Base-by-base conservation (phyloP, 2,797 vertebrate species). In the Artibeus lituratus region DNA sequence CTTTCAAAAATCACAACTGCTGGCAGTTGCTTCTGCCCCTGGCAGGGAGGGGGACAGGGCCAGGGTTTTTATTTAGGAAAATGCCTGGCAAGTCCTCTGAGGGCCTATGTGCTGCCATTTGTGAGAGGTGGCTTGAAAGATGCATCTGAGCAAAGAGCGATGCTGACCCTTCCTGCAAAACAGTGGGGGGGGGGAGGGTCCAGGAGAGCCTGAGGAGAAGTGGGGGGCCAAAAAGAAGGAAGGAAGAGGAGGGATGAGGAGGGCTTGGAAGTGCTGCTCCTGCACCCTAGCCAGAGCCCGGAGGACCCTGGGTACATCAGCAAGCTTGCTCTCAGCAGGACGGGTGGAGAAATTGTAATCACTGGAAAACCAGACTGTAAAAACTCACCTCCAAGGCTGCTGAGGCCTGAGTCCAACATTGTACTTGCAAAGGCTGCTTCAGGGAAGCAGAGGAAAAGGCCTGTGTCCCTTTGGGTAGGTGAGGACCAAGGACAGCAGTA, bases 31-130 rank as follows among this genome's bases (percentile, higher is more conserved):
- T 93, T 84, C 44, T 37, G 8, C 24, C 9, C 32, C 24, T 19
- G 44, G 18, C 10, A 29, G 14, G 7, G 70, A 26, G 3, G 42
- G 19, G 24, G 35, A 12, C 7, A 21, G 18, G 10, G 57, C 24
- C n/a, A 15, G 8, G 82, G 1, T 95, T 62, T 80, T 78, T 44
- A 82, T n/a, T 85, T 37, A 94, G 89, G 35, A 77, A 90, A 76
- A 76, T 44, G 2, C 9, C 21, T 18, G 29, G 24, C 42, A 69
- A 59, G 35, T 49, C 21, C 26, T 80, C 47, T 22, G 7, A 37
- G 42, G 11, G 8, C 74, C 35, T 88, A 51, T 72, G 81, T 8
- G 57, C 26, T 59, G 5, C 44, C 1, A 14, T 21, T 94, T 87
- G 69, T 51, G 39, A 59, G 39, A 5, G 26, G 18, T 49, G 39